Evolutionary conservation across 1,140 invertebrate species (phyloP).

Genomic region (Oryctes rhinoceros): DNA sequence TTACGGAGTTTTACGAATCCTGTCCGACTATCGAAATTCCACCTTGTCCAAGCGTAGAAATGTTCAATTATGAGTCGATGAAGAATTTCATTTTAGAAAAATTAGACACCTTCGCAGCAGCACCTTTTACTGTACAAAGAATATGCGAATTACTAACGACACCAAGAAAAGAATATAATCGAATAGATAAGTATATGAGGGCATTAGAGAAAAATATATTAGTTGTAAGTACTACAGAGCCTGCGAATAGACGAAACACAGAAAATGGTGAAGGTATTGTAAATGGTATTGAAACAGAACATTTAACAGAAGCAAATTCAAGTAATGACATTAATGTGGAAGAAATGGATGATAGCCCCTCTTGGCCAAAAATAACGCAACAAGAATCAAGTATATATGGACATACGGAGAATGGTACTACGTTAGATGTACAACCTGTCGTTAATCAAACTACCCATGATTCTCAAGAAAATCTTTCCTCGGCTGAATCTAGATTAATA

Average conservation of each 20-base stretch:
- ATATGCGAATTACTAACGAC: constrained; percentile 92
- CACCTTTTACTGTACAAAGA: constrained; percentile 96
- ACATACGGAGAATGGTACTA: constrained; percentile 22
- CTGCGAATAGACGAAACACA: constrained; percentile 69
- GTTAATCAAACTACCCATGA: not conserved
- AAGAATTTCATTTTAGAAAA: constrained; percentile 84
- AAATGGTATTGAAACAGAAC: constrained; percentile 63
- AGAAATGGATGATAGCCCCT: constrained; percentile 72
- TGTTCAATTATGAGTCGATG: constrained; percentile 90
- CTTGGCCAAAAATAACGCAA: constrained; percentile 58
- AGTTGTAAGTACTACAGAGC: constrained; percentile 94
- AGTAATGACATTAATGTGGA: constrained; percentile 74
- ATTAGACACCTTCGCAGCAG: constrained; percentile 84
- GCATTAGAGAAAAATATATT: constrained; percentile 94
- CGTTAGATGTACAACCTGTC: constrained; percentile 9
- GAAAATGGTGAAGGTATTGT: constrained; percentile 74
- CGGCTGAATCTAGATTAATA: constrained; percentile 34
- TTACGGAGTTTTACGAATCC: constrained; percentile 85
- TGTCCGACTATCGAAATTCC: constrained; percentile 75
- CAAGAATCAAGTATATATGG: constrained; percentile 32
- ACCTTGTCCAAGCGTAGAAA: constrained; percentile 87
- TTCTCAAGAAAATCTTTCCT: constrained; percentile 24
- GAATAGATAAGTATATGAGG: constrained; percentile 95
- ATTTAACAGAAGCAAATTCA: constrained; percentile 66
- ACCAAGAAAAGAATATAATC: constrained; percentile 93